Evolutionary conservation across 2,888 invertebrate genomes (phyloP), one percentile per base, ranked within the genome.

Genomic region (Margaritifera margaritifera): DNA sequence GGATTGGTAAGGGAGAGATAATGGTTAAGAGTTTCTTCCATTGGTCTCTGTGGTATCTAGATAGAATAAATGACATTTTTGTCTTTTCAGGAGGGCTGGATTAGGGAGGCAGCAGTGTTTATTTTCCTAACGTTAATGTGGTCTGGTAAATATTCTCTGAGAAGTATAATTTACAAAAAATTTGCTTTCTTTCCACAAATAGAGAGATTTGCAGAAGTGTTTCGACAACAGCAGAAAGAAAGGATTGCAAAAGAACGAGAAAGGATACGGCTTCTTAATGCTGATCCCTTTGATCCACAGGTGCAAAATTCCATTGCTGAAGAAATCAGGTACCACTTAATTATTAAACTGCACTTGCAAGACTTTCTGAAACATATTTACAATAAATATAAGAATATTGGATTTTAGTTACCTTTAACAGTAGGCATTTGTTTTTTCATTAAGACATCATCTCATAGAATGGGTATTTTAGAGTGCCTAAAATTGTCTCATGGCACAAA

Each of bases 201-300:
- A 89, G 89, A 82, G 64, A 82, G 80, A 67, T 88, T 89, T 73
- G 78, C 80, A 5, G 81, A 83, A 69, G 87, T 89, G 8, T 84
- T 88, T 61, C 62, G 71, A 51, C 78, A 97, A 91, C 89, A 89
- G 66, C 94, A 96, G 81, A 92, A 93, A 80, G 94, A 94, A 51
- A 92, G 95, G 73, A 93, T 94, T 81, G 95, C 96, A 86, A 92
- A 95, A 61, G 96, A 97, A 87, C 93, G 94, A 81, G 95, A 95
- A 89, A 92, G 95, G 86, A 91, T 96, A 66, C 93, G 95, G 84
- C 95, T 98, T 94, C 93, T 98, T 91, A 94, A 94, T 84, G 96
- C 97, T 0, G 95, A 98, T 92, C 98, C 98, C 0, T 98, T 98
- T 89, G 97, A 98, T 90, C 94, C 96, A 0, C 97, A 97, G 89